These are phyloP conservation scores for Glaucomys volans DNA, from an alignment of 2,113 vertebrate genomes.

Conservation along the genomic window DNA sequence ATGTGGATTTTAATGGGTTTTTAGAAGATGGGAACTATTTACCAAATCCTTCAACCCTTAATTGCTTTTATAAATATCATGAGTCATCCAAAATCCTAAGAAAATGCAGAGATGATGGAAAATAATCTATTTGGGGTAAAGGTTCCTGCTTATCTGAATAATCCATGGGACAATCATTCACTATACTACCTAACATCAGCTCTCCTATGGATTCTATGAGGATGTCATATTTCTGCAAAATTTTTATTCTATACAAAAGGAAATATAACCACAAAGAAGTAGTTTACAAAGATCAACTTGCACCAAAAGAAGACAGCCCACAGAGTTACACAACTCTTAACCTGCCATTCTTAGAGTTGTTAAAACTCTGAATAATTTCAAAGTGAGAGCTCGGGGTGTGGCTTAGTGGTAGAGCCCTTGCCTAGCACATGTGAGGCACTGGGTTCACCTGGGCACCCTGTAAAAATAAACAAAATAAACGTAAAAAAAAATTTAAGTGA, in stretches of 20 bases:
- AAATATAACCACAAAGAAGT: not conserved
- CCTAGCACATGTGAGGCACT: too few relatives aligned
- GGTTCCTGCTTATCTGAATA: not conserved
- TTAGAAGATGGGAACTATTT: not conserved
- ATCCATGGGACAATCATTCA: not conserved
- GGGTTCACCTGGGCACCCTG: too few relatives aligned
- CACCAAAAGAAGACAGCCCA: not conserved
- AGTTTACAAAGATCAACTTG: not conserved
- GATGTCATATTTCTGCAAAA: not conserved
- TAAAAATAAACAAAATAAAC: too few relatives aligned
- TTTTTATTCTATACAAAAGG: not conserved
- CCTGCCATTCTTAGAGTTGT: not conserved
- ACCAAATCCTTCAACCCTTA: not conserved
- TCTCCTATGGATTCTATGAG: not conserved
- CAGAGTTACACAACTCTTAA: not conserved
- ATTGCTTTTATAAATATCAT: not conserved
- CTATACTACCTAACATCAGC: not conserved
- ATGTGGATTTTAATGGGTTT: not conserved
- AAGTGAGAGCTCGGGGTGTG: not conserved
- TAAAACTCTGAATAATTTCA: not conserved
- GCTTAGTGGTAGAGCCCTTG: too few relatives aligned
- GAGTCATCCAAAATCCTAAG: not conserved
- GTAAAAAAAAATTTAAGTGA: not conserved
- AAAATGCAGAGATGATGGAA: conserved; percentile 19
- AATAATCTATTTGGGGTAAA: not conserved